Percentiles rank a stretch among this genome's conserved stretches.
Evolutionary conservation across 2,888 invertebrate species (phyloP).

Genomic region (Pomacea canaliculata): DNA sequence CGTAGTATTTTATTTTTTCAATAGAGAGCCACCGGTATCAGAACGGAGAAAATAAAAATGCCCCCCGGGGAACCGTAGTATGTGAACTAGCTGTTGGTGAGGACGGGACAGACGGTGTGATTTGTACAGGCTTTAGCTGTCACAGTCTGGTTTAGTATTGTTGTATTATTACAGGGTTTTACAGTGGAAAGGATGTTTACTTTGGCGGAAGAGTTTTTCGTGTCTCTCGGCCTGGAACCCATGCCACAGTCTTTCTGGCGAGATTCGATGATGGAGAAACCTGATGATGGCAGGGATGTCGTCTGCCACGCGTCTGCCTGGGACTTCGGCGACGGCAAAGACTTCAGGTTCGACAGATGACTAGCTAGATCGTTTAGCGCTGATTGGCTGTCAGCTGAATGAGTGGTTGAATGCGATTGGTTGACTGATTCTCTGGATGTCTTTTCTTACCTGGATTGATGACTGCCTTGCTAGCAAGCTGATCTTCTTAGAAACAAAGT

Average conservation of each 20-base stretch:
- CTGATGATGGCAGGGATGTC: slow-evolving; percentile 77
- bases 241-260: slow-evolving; percentile 89
- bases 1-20: no score
- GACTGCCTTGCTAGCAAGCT: background rate
- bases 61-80: no score
- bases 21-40: no score
- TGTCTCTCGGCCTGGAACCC: slow-evolving; percentile 75
- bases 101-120: no score
- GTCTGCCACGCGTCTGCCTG: slow-evolving; percentile 83
- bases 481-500: no score
- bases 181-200: slow-evolving; percentile 74
- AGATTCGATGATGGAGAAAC: slow-evolving; percentile 83
- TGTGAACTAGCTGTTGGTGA: no score
- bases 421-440: background rate
- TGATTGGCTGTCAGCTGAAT: no score
- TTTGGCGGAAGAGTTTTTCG: slow-evolving; percentile 68
- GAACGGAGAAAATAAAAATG: no score
- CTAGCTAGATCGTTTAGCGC: background rate
- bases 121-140: no score
- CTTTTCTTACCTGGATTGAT: no score
- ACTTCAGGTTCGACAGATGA: slow-evolving; percentile 79
- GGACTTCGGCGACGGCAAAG: slow-evolving; percentile 88
- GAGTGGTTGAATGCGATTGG: background rate
- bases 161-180: slow-evolving; percentile 55
- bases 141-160: no score